phyloP scores from a whole-genome alignment of 2,113 vertebrate genomes.

The Pardalotus punctatus region DNA sequence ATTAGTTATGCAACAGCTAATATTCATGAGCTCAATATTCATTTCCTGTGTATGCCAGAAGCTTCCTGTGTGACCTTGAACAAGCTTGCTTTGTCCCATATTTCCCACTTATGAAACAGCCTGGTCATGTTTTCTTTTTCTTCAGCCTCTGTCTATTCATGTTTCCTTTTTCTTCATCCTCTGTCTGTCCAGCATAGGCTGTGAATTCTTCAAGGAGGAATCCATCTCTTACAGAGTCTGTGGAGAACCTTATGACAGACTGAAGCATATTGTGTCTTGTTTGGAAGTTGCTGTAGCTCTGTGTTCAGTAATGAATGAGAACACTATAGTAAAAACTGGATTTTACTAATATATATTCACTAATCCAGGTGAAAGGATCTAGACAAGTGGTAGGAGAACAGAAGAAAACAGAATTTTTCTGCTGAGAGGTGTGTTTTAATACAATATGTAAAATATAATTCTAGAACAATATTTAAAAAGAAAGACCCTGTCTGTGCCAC shows the following conservation, averaged over 20 bases:
- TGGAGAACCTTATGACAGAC: not conserved
- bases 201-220: not conserved
- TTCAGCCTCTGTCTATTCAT: not conserved
- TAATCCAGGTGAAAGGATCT: not conserved
- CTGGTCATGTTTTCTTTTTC: conserved; percentile 8
- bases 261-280: not conserved
- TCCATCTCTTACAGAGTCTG: no score
- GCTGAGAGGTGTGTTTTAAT: not conserved
- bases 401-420: not conserved
- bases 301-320: not conserved
- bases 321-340: not conserved
- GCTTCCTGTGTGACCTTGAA: conserved; percentile 36
- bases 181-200: not conserved
- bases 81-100: conserved; percentile 10
- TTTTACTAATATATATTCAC: not conserved
- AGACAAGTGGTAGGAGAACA: not conserved
- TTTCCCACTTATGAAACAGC: conserved; percentile 44
- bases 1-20: not conserved
- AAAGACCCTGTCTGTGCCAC: not conserved
- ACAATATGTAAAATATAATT: not conserved
- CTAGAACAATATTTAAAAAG: not conserved
- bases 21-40: conserved; percentile 46
- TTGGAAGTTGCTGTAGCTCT: not conserved
- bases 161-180: not conserved
- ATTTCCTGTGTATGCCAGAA: conserved; percentile 58